A percentile compares a stretch with the other conserved stretches of the same genome.
These are phyloP conservation scores for Protosalanx chinensis DNA, from an alignment of 2,797 vertebrate species.

Conservation along the genomic window DNA sequence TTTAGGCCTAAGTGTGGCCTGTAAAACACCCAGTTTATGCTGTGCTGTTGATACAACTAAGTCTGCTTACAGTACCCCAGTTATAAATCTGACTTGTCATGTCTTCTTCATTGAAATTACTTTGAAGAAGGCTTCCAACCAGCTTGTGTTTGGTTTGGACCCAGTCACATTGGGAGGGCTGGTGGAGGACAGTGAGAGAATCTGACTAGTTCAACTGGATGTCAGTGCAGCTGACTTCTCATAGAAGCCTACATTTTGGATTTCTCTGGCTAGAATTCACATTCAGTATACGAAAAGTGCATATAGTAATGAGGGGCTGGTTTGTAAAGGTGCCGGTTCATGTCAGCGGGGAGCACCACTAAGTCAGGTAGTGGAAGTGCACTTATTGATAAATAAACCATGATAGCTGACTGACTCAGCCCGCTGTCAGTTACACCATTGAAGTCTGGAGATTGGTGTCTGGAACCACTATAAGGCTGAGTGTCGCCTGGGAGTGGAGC, in stretches of 20 bases:
- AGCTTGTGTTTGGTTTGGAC: not conserved
- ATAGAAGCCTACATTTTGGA: not conserved
- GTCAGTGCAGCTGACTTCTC: not conserved
- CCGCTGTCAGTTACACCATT: not conserved
- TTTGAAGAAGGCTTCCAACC: not conserved
- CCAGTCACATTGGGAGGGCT: not conserved
- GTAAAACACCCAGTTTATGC: slow-evolving; percentile 47
- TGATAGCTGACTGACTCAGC: not conserved
- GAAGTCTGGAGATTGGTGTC: not conserved
- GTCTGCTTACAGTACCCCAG: slow-evolving; percentile 14
- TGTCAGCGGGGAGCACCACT: not conserved
- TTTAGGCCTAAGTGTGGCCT: slow-evolving; percentile 18
- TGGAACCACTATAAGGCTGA: too few species aligned
- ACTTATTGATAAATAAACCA: slow-evolving; percentile 7
- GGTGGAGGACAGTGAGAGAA: not conserved
- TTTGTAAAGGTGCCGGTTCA: too few species aligned
- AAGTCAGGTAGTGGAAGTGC: not conserved
- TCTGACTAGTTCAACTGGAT: not conserved
- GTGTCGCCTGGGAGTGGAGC: too few species aligned
- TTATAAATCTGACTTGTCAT: slow-evolving; percentile 31
- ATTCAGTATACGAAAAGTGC: too few species aligned
- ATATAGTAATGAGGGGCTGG: too few species aligned
- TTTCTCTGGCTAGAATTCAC: not conserved
- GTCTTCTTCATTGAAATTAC: slow-evolving; percentile 1
- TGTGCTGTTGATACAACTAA: slow-evolving; percentile 28